Base-by-base conservation (phyloP, 37 sponge, comb jelly and placozoan genomes). In the Oscarella lobularis region DNA sequence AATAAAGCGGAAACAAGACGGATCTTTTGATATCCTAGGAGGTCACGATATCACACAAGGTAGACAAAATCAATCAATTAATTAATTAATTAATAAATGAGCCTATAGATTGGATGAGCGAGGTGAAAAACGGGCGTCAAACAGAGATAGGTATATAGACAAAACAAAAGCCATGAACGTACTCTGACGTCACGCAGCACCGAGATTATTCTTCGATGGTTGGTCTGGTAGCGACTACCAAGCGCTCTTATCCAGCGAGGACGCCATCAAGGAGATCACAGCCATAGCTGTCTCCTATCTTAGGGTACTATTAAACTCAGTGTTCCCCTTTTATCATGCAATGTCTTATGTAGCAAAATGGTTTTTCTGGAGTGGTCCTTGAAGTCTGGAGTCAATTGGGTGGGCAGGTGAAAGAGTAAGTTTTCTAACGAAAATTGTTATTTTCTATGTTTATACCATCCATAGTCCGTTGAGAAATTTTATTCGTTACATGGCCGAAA, bases 341-440 rank as follows among this genome's bases (percentile, higher is more conserved):
- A n/a, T 55, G 14, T 5, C 27, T 27, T 74, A 3, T 82, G 34
- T 31, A 82, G 92, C 3, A 74, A 29, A 38, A 90, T 48, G 31
- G 37, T 20, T 89, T 98, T 75, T 84, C 90, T 84, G 99, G 99
- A 33, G 80, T 69, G 40, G 99, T 98, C 36, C 40, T 98, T 41
- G 99, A 98, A 82, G 40, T 98, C 14, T 98, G 99, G 99, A 91
- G 92, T 55, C 99, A 98, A 67, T 68, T 98, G 38, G 71, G 39
- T 3, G 81, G 81, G 4, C 73, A 72, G 55, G 74, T 73, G 1
- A 3, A 75, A 68, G 4, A 14, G 75, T 35, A 27, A 3, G 75
- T 35, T 35, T 27, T 35, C 14, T n/a, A n/a, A n/a, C n/a, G n/a
- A n/a, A n/a, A n/a, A n/a, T n/a, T n/a, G n/a, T n/a, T n/a, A n/a